A percentile compares a stretch with the other conserved stretches of the same genome.
phyloP scores from a whole-genome alignment of 2,888 invertebrate genomes.

The Oegoconia quadripuncta region DNA sequence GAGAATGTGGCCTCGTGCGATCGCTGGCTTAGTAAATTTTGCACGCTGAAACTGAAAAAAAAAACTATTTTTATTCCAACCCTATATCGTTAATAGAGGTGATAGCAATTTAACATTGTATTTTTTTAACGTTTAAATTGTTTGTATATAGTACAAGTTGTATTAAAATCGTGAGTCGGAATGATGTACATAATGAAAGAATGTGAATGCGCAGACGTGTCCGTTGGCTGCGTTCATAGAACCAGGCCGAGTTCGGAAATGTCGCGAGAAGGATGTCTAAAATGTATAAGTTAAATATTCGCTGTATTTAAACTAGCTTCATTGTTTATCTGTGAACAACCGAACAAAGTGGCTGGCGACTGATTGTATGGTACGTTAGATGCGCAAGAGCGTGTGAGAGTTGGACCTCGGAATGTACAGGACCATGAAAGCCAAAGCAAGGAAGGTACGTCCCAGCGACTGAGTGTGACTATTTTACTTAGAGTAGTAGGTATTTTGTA shows the following conservation, averaged over 20 bases:
- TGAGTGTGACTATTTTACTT: slow-evolving; percentile 45
- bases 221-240: slow-evolving; percentile 40
- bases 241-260: too few relatives aligned
- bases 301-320: slow-evolving; percentile 71
- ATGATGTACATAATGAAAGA: slow-evolving; percentile 67
- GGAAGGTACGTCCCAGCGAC: slow-evolving; percentile 43
- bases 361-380: slow-evolving; percentile 17
- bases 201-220: slow-evolving; percentile 44
- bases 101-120: slow-evolving; percentile 73
- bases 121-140: slow-evolving; percentile 71
- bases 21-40: slow-evolving; percentile 70
- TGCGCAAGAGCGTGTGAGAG: slow-evolving; percentile 35
- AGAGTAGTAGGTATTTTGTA: slow-evolving; percentile 71
- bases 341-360: slow-evolving; percentile 62
- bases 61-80: slow-evolving; percentile 72
- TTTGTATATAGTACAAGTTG: slow-evolving; percentile 79
- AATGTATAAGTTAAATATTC: slow-evolving; percentile 60
- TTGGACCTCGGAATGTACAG: slow-evolving; percentile 17
- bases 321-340: slow-evolving; percentile 55
- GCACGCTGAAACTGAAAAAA: slow-evolving; percentile 63
- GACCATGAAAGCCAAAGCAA: slow-evolving; percentile 34
- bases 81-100: slow-evolving; percentile 69
- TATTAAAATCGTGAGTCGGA: slow-evolving; percentile 65
- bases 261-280: slow-evolving; percentile 41
- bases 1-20: slow-evolving; percentile 50